A percentile compares a stretch with the other conserved stretches of the same genome.
Conservation (phyloP, 2,113 vertebrate genomes). For the Manacus vitellinus region DNA sequence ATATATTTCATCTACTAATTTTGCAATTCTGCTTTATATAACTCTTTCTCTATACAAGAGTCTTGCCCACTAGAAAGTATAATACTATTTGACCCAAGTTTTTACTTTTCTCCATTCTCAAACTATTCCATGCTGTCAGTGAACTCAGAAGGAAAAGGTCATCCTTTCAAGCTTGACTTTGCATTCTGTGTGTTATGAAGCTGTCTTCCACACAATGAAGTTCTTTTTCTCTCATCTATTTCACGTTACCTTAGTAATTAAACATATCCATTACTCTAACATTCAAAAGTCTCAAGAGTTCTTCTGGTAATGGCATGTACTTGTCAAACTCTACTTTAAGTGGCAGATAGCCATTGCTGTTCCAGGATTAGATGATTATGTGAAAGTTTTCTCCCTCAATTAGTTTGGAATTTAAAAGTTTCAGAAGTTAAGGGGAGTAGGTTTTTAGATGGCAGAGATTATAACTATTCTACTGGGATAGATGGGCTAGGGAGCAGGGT, state of each 20-base stretch:
- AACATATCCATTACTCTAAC: background rate
- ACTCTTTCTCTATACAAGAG: background rate
- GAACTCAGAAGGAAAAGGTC: slow-evolving; percentile 5
- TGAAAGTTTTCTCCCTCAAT: background rate
- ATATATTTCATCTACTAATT: background rate
- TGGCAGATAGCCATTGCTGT: background rate
- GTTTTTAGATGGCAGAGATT: background rate
- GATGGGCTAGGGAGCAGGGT: background rate
- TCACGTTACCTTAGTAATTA: slow-evolving; percentile 3
- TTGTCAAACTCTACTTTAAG: background rate
- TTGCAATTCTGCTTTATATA: background rate
- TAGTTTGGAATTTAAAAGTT: slow-evolving; percentile 4
- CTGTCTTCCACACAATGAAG: background rate
- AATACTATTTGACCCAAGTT: background rate
- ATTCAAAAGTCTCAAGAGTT: slow-evolving; percentile 5
- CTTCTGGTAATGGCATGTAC: background rate
- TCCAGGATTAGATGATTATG: background rate
- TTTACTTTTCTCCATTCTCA: slow-evolving; percentile 14
- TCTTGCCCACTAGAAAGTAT: background rate
- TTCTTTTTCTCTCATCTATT: background rate
- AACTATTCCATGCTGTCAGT: background rate
- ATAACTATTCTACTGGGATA: background rate
- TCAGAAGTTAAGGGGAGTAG: background rate
- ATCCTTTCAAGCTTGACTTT: slow-evolving; percentile 9
- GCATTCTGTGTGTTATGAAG: slow-evolving; percentile 10